Evolutionary conservation across 2,113 vertebrate species (phyloP), one percentile per base, ranked within the genome.

Genomic region (Halcyon malimbica): DNA sequence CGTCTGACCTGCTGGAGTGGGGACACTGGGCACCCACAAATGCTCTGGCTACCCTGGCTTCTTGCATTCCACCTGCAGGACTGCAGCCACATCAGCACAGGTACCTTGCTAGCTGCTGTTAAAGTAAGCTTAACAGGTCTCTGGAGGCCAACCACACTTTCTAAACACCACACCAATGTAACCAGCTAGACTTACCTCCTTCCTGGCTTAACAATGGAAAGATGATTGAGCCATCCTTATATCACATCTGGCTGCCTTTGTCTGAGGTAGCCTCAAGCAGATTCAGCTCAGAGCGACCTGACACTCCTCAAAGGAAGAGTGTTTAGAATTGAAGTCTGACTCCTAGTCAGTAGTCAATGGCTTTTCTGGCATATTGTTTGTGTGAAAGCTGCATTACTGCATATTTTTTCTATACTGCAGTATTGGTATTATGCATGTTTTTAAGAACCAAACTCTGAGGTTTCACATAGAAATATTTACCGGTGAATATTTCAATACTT

Each of bases 1-100:
- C 12, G 19, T 7, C 17, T 77, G 56, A 8, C n/a, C 24, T 5
- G 0, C 24, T 0, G 1, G 26, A 73, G 12, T 3, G 23, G 59
- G 10, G 7, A 23, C 39, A 7, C 0, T 6, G 41, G 21, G 18
- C 33, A 35, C 41, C 10, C 41, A 4, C 50, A 44, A 48, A 25
- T 29, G 5, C 33, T 91, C 69, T 59, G 73, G 42, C n/a, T 74
- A 1, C 31, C 19, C 13, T 10, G 9, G 3, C 25, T 57, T 53
- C 62, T 33, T 37, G 20, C 17, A 1, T 13, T 62, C 20, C 26
- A 3, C 28, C 3, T 2, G 4, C 23, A 35, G 35, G 60, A 42
- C 54, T 44, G 73, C 50, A 57, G 54, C 44, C 46, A 33, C 35
- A 26, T 16, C 85, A 62, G 50, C 56, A 13, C 1, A 3, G 16